A percentile compares a stretch with the other conserved stretches of the same genome.
phyloP scores from a whole-genome alignment of 2,113 vertebrate genomes.

The Ailurus styani region DNA sequence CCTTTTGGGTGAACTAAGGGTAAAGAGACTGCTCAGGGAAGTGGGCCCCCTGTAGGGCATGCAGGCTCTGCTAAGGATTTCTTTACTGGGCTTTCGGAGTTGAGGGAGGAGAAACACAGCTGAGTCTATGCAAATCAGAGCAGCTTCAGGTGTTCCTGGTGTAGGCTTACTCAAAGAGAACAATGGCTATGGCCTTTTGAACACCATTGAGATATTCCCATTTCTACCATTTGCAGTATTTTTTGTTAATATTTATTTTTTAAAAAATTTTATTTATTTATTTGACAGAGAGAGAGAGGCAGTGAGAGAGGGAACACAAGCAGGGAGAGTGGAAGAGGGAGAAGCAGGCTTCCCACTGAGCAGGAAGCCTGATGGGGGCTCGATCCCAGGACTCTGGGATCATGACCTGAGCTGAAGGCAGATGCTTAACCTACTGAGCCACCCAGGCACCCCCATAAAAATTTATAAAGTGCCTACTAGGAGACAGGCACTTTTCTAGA shows the following conservation, averaged over 20 bases:
- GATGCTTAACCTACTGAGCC: no score
- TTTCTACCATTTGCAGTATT: not conserved
- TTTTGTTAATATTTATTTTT: not conserved
- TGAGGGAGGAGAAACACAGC: not conserved
- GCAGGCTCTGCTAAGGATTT: not conserved
- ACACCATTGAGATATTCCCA: not conserved
- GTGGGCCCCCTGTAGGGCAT: accelerated
- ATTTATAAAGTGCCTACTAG: not conserved
- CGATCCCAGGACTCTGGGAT: no score
- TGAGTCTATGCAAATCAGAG: not conserved
- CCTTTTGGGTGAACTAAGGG: not conserved
- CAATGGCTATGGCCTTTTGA: not conserved
- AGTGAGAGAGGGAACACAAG: no score
- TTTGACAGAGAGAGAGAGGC: no score
- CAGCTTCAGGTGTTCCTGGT: not conserved
- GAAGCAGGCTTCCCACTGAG: no score
- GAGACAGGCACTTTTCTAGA: not conserved
- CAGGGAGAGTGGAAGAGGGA: no score
- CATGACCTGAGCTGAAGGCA: no score
- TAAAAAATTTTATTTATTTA: no score
- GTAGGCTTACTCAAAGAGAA: not conserved
- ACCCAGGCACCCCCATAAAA: not conserved
- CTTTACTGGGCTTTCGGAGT: not conserved
- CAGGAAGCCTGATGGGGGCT: no score
- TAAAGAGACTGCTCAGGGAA: not conserved